Evolutionary conservation across 1,140 invertebrate genomes (phyloP), one percentile per base, ranked within the genome.

Genomic region (Apis dorsata): DNA sequence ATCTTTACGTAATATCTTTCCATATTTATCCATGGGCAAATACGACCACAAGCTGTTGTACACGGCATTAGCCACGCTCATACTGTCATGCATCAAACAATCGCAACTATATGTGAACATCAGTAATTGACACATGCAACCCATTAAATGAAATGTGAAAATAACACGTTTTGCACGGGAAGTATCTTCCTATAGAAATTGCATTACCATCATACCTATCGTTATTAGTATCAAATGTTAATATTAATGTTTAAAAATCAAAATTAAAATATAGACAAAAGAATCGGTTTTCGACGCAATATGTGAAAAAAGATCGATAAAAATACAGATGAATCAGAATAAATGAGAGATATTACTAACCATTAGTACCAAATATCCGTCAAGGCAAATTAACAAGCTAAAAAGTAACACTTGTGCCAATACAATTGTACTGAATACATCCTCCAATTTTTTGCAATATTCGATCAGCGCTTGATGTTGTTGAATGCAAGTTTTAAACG

Each of bases 101-200:
- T 88, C 79, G 24, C 86, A 89, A 1, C 79, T 88, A 19, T 82
- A 86, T 0, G 88, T 86, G 44, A 84, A 85, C 74, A 88, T 81
- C 2, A 86, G 24, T 21, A 86, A 9, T 19, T 89, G 88, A 10
- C 15, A 55, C 0, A 83, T 10, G 21, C 49, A 62, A 1, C 74
- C 77, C 2, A n/a, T 24, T 55, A 86, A 21, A 19, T 81, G 78
- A 69, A 81, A 62, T 3, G 15, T 10, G 13, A 85, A 81, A 9
- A 51, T 19, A 1, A 81, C 1, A 1, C 60, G 69, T 24, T 51
- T 34, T 2, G 11, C 3, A 0, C 0, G 0, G 1, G 62, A 49
- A 12, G 65, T 44, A 0, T n/a, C 66, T 3, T 34, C 17, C 66
- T 81, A 13, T 7, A 2, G n/a, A 10, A 10, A 55, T 57, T 44